Base-by-base conservation (phyloP, 2,888 invertebrate genomes). In the Calameuta pallipes region DNA sequence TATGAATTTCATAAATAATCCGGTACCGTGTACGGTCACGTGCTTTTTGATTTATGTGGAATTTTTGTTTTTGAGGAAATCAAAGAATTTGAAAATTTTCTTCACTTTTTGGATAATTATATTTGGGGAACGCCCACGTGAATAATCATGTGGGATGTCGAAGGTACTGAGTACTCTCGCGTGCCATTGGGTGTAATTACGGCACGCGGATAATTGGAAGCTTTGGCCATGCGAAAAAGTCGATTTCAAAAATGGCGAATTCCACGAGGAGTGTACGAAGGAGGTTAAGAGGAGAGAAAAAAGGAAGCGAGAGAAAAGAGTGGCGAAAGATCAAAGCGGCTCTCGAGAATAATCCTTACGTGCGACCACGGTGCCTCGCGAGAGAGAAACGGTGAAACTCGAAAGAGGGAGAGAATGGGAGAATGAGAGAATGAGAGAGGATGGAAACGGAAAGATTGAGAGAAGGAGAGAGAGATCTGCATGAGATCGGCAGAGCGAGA, bases 281-380 rank as follows among this genome's bases (percentile, higher is more conserved):
- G 75, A 84, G 78, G 80, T 80, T 79, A 84, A 81, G 85, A 83
- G 84, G 84, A 71, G 71, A 71, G 71, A 71, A 23, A 71, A 71
- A 34, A 71, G 9, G 70, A 34, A 31, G 33, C 71, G 71, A 23
- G 71, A 71, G 71, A 23, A 34, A 31, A 31, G 31, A 71, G 71
- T 34, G 71, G 82, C 83, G 83, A 85, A 87, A 87, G 88, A 87
- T 87, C 85, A 86, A 88, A 87, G 85, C 82, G 83, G 82, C 76
- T 79, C 82, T 78, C 81, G 78, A 80, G 83, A 84, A 84, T 85
- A 87, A 87, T 84, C 84, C 83, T 84, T 82, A 82, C 82, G 80
- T 81, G 82, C 81, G 83, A 82, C 74, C 79, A 82, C 75, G 36
- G 15, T n/a, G 69, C 13, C 68, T n/a, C n/a, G 30, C 69, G 36